Evolutionary conservation across 1,140 invertebrate genomes (phyloP), one percentile per base, ranked within the genome.

Genomic region (Drosophila tsacasi): DNA sequence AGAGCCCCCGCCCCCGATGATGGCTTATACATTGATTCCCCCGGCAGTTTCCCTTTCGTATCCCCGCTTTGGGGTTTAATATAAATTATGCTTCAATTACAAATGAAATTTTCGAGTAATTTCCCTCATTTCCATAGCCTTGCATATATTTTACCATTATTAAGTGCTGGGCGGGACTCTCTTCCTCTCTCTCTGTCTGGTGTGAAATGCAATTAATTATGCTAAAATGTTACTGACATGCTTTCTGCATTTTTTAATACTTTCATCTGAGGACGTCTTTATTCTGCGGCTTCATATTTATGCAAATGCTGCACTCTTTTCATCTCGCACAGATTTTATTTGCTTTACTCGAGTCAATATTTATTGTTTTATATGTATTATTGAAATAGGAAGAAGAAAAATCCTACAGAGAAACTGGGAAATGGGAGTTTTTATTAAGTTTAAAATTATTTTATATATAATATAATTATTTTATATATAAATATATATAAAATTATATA

Each of bases 91-190:
- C 66, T 57, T 71, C 75, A 79, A 79, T 79, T 79, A 79, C 59
- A 64, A 79, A 79, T 71, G 66, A 79, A 71, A 79, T 63, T 79
- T 79, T 79, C 76, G 54, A 79, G 75, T 78, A 79, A 79, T 79
- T 78, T 78, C 44, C 58, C 39, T 42, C 55, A 71, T 68, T 71
- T 67, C 27, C 47, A 46, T 13, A 21, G 37, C 27, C 21, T 35
- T 66, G 61, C 66, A 50, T 35, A 59, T 64, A 27, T 32, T 63
- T 44, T 30, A 12, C 21, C 59, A 21, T 25, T 47, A 23, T 13
- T 46, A 27, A 44, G 57, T 62, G 30, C 23, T 32, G 52, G 55
- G 39, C 17, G 55, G 15, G 30, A n/a, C 23, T 3, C 71, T 44
- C 13, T 23, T 3, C 0, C 32, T 5, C 10, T 32, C 10, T 35